Conservation (phyloP, 2,888 invertebrate species). For the Pammene fasciana region DNA sequence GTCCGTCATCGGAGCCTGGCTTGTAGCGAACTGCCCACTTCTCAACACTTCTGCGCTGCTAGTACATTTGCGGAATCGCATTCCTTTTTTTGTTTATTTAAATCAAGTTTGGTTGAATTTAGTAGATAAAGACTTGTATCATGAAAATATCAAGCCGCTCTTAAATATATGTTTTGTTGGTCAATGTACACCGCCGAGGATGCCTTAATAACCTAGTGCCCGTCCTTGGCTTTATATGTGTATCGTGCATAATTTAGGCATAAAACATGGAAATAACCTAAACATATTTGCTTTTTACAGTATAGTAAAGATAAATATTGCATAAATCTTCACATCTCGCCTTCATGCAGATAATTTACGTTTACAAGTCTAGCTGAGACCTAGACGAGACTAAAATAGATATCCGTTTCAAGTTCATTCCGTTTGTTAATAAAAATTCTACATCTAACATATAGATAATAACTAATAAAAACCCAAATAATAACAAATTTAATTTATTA, state of each 20-base stretch:
- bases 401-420: slow-evolving; percentile 21
- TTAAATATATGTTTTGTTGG: no score
- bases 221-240: no score
- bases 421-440: slow-evolving; percentile 13
- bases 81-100: slow-evolving; percentile 3
- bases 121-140: no score
- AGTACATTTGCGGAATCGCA: slow-evolving; percentile 15
- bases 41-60: slow-evolving; percentile 27
- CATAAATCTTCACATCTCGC: no score
- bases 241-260: no score
- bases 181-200: no score
- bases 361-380: slow-evolving; percentile 24
- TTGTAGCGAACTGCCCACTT: slow-evolving; percentile 12
- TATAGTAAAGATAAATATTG: neutral
- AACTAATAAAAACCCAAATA: slow-evolving; percentile 13
- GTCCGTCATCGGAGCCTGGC: slow-evolving; percentile 28
- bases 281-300: neutral
- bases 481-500: slow-evolving; percentile 20
- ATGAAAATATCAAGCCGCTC: no score
- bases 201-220: no score
- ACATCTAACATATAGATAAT: slow-evolving; percentile 13
- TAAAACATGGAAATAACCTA: neutral
- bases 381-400: slow-evolving; percentile 26
- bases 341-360: no score
- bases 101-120: neutral